Evolutionary conservation across 2,113 vertebrate species (phyloP).

Genomic region (Catagonus wagneri): DNA sequence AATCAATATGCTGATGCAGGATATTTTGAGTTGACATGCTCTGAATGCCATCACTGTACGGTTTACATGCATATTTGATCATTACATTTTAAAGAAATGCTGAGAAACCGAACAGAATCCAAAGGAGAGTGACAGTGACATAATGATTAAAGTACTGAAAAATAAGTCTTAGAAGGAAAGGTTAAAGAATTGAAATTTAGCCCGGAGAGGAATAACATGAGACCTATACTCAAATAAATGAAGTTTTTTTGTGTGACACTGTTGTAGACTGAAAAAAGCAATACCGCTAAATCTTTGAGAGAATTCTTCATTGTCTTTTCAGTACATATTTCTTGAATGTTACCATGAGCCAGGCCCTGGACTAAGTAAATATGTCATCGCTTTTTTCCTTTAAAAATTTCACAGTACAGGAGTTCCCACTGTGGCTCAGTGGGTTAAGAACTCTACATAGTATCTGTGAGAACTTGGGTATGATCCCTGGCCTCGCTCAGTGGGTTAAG

Average conservation of each 20-base stretch:
- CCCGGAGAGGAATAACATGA: not conserved
- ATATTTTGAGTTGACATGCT: not conserved
- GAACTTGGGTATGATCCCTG: too few relatives aligned
- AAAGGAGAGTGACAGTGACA: slow-evolving; percentile 7
- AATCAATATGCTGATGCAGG: not conserved
- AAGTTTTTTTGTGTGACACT: not conserved
- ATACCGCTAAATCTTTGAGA: not conserved
- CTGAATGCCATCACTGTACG: not conserved
- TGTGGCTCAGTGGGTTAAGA: too few relatives aligned
- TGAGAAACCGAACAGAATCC: not conserved
- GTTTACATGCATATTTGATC: not conserved
- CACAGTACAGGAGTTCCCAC: too few relatives aligned
- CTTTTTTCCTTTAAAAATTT: slow-evolving; percentile 22
- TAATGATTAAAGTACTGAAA: slow-evolving; percentile 40
- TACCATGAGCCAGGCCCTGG: not conserved
- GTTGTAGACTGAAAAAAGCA: not conserved
- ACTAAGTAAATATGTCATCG: not conserved
- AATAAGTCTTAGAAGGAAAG: slow-evolving; percentile 14
- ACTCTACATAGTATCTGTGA: too few relatives aligned
- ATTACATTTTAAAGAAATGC: not conserved
- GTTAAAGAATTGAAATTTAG: slow-evolving; percentile 60
- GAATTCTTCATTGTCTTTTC: not conserved
- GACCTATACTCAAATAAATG: not conserved
- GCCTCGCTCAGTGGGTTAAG: too few relatives aligned
- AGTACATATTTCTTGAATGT: not conserved